Conservation (phyloP, 2,888 invertebrate genomes). For the Drosophila siamana region DNA sequence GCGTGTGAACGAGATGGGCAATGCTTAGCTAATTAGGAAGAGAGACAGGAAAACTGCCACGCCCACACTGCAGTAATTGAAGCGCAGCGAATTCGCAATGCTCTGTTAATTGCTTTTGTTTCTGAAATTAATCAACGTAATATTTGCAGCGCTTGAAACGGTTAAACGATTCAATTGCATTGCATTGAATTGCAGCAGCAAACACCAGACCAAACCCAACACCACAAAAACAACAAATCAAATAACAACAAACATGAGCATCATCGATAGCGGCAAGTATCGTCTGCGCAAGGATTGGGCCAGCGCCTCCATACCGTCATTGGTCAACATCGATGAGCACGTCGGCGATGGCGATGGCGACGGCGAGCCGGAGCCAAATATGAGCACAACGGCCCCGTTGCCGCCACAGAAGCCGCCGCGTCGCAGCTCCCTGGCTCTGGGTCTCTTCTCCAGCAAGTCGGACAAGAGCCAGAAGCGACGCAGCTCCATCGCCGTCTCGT, state of each 20-base stretch:
- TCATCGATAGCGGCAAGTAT: constrained; percentile 84
- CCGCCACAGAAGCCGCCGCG: constrained; percentile 83
- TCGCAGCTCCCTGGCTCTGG: constrained; percentile 84
- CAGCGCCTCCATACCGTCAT: constrained; percentile 85
- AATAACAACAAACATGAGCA: no score
- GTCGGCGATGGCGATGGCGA: constrained; percentile 71
- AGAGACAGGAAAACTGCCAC: no score
- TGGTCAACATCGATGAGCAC: constrained; percentile 84
- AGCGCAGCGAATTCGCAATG: constrained; percentile 24
- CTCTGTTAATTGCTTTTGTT: constrained; percentile 17
- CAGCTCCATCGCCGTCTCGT: constrained; percentile 85
- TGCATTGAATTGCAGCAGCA: constrained; percentile 37
- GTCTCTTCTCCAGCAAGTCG: constrained; percentile 82
- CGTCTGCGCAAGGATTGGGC: constrained; percentile 85
- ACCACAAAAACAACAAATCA: no score
- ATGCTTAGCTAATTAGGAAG: constrained; percentile 7
- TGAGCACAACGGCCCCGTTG: constrained; percentile 69
- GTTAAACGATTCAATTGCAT: constrained; percentile 20
- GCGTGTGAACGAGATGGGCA: constrained; percentile 31
- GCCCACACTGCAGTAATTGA: constrained; percentile 11
- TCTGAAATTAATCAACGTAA: constrained; percentile 50
- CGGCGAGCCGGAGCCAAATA: constrained; percentile 59
- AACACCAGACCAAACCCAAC: not conserved
- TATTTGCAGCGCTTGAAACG: constrained; percentile 63
- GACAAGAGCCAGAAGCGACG: constrained; percentile 84